Base-by-base conservation (phyloP, 2,113 vertebrate species). In the Camelus dromedarius region DNA sequence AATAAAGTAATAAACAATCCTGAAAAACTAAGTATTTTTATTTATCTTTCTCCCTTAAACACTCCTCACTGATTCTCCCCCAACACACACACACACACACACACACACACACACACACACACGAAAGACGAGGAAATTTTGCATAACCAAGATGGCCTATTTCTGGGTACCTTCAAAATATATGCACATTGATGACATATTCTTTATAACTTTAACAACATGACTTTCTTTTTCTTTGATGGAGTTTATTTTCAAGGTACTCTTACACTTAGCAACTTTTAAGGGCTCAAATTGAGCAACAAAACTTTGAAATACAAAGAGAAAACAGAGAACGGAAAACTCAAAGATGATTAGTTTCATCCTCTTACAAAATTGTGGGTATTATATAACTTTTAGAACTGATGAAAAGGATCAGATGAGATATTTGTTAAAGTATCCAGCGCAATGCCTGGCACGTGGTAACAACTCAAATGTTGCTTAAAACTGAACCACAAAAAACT, bases 171-270 rank as follows among this genome's bases (percentile, higher is more conserved):
- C 91, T 81, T 81, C 22, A 92, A 67, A 95, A 97, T 46, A 67
- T 84, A 46, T 85, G 28, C 54, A 89, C 9, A 8, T 48, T 88
- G 50, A 54, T 69, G 11, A 93, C 18, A 42, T 9, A 88, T 54
- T 83, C 28, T 91, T 91, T 66, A 52, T 87, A 28, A 69, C 19
- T 75, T 85, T 20, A 88, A 35, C 35, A 83, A 35, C 54, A 66
- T 16, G 58, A 87, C 82, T 85, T 94, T 22, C 11, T 32, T 92
- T 96, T 88, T 50, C n/a, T 81, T 72, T 70, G n/a, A 73, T 52
- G 38, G 72, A 83, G n/a, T 22, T 82, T 79, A 77, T 93, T 94
- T 95, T 96, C 58, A 96, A 88, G 77, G 46, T 67, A 79, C 35
- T 79, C 60, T 58, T 81, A 82, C 13, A 95, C 4, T 83, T 83